Evolutionary conservation across 2,888 invertebrate species (phyloP).

Genomic region (Erebia palarica): DNA sequence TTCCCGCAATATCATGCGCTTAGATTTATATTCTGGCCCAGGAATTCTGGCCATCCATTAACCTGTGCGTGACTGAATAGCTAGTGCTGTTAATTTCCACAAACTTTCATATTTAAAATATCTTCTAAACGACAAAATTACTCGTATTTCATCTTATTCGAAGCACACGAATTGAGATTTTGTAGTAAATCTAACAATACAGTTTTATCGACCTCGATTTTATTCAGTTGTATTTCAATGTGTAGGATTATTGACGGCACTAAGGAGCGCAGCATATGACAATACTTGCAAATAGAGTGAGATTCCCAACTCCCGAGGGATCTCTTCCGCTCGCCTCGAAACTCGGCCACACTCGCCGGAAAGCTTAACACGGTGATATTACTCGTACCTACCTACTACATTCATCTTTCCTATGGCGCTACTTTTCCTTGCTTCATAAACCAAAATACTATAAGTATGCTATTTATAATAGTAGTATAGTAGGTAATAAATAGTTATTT

Average conservation of each 20-base stretch:
- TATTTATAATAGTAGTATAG: no score
- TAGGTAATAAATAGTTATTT: no score
- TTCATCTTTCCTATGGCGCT: not conserved
- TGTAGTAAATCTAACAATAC: not conserved
- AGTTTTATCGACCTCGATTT: conserved; percentile 23
- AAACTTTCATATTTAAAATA: no score
- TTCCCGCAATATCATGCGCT: no score
- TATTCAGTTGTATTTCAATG: conserved; percentile 25
- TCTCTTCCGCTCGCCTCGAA: conserved; percentile 58
- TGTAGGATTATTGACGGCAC: conserved; percentile 44
- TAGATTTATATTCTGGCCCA: no score
- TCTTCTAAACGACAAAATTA: not conserved
- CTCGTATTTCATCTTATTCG: not conserved
- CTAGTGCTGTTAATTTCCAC: no score
- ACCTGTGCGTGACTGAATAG: no score
- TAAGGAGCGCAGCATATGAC: conserved; percentile 47
- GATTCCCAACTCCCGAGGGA: conserved; percentile 54
- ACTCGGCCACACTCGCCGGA: conserved; percentile 61
- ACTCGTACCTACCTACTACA: conserved; percentile 6
- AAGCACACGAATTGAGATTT: not conserved
- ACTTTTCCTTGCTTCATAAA: no score
- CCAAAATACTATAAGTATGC: no score
- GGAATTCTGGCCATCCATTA: no score
- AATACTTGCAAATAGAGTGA: conserved; percentile 46
- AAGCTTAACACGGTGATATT: conserved; percentile 39